Evolutionary conservation across 2,113 vertebrate species (phyloP), one percentile per base, ranked within the genome.

Genomic region (Gopherus evgoodei): DNA sequence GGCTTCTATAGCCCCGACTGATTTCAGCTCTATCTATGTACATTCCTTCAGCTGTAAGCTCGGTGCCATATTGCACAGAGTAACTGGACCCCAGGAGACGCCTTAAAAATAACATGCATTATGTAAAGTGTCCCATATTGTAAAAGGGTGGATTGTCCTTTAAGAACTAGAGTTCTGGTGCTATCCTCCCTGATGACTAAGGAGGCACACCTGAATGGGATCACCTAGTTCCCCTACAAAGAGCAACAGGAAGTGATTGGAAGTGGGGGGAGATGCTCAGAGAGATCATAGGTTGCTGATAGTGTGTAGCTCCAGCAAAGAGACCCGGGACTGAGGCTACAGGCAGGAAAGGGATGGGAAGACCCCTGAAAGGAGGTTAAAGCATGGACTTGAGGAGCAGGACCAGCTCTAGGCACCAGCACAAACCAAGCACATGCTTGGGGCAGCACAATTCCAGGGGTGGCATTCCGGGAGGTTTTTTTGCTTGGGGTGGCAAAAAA

Each of bases 1-100:
- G 95, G 96, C 89, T 97, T 83, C 96, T 94, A 83, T 91, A 57
- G 57, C 53, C 90, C 90, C 91, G 87, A 35, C 44, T 95, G 86
- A 92, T 92, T 96, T 95, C 3, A 25, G 89, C 93, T 96, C 95
- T 94, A 81, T 96, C 82, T 95, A 89, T 3, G 8, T 49, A 42
- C 78, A 92, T 97, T 72, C 44, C 90, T 93, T 86, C 86, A 52
- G 2, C 11, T 24, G 92, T 90, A 57, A 86, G 75, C 76, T 4
- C 6, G 87, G 90, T 96, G 95, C 91, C 86, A 82, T 91, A 10
- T 88, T 91, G 83, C 95, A 59, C 52, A 69, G 88, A 95, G 93
- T 88, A 96, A 93, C 93, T 91, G 93, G 94, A 92, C 89, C 4
- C 1, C 88, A 69, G 80, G 53, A 91, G 90, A 87, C 57, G 75